A percentile compares a stretch with the other conserved stretches of the same genome.
phyloP scores from a whole-genome alignment of 2,113 vertebrate genomes.

The Empidonax traillii region DNA sequence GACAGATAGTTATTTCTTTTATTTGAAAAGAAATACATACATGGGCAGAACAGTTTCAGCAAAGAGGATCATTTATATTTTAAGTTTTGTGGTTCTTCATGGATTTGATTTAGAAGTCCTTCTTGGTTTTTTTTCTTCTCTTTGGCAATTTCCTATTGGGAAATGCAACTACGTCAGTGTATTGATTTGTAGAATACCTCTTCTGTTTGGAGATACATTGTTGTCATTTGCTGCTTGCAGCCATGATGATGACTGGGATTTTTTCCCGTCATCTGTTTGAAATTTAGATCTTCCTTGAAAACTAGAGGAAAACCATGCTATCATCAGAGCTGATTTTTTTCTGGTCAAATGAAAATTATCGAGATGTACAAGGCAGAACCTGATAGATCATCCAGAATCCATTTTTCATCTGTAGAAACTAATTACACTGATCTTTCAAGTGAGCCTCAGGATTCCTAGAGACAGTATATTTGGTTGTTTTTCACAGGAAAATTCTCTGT shows the following conservation, averaged over 20 bases:
- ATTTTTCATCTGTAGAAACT: not conserved
- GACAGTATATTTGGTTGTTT: not conserved
- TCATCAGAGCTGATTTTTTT: not conserved
- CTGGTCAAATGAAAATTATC: not conserved
- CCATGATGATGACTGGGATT: not conserved
- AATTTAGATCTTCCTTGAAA: not conserved
- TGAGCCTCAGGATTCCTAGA: not conserved
- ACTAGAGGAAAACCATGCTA: not conserved
- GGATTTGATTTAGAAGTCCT: not conserved
- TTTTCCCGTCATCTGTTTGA: not conserved
- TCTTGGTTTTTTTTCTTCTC: not conserved
- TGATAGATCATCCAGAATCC: not conserved
- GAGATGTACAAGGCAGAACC: not conserved
- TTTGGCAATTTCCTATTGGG: not conserved
- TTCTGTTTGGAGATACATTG: not conserved
- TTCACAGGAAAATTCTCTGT: not conserved
- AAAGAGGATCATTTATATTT: not conserved
- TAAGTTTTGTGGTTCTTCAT: not conserved
- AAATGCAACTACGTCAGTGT: not conserved
- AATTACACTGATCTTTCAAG: not conserved
- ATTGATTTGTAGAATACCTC: not conserved
- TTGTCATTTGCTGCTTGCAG: not conserved
- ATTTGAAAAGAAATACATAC: not conserved
- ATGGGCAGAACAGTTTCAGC: not conserved
- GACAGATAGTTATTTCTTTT: not conserved